Base-by-base conservation (phyloP, 2,888 invertebrate species). In the Tachina lurida region DNA sequence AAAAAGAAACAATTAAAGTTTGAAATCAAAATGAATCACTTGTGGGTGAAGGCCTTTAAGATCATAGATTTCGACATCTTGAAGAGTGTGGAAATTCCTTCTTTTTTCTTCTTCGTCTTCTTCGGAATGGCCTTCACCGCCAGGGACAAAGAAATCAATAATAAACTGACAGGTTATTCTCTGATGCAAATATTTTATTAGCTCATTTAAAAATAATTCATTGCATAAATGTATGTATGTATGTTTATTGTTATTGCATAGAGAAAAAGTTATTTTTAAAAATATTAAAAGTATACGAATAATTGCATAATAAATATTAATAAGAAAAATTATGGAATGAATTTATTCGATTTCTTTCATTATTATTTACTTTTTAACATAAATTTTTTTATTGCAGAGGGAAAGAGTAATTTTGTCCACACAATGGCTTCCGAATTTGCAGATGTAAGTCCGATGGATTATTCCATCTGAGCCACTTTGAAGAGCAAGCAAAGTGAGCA, bases 11-110 rank as follows among this genome's bases (percentile, higher is more conserved):
- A 75, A 70, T 31, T 56, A 65, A 77, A 67, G 31, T 65, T 78
- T 73, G 52, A 22, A 54, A 58, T 70, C 62, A 83, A 83, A 80
- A 76, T 77, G 82, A 83, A 86, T 71, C 76, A 83, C 86, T 86
- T 86, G 67, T 80, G 86, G 76, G 76, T 86, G 86, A 86, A 86
- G 86, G 86, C 83, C 79, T 76, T 58, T 68, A 43, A 65, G 54
- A 39, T 45, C 58, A 49, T 49, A 39, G 43, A 62, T 73, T 52
- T 83, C 76, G 79, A 83, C 83, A 83, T 83, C 45, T 83, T 86
- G 83, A 86, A 86, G 83, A 83, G 79, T 76, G 65, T 78, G 47
- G 58, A 31, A 31, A 62, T 68, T 62, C 39, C 60, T 39, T 41
- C 10, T n/a, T 56, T 31, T 70, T 67, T 49, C 15, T 43, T n/a